A percentile compares a stretch with the other conserved stretches of the same genome.
Evolutionary conservation across 2,797 vertebrate species (phyloP).

Genomic region (Centropyge bicolor): DNA sequence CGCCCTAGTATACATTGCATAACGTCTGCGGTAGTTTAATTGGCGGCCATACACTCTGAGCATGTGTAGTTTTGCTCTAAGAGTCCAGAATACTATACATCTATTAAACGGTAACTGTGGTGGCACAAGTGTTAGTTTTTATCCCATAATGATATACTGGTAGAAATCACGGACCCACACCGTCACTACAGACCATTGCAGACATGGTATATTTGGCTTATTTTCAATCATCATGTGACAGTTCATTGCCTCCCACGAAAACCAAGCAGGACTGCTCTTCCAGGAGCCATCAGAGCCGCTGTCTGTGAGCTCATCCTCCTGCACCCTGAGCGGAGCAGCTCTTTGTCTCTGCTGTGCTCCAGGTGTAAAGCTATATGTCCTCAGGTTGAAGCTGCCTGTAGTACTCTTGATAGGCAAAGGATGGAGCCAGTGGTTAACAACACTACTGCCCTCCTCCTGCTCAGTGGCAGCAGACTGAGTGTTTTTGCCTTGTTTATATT

Average conservation of each 20-base stretch:
- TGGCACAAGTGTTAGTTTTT: neutral
- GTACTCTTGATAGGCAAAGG: constrained; percentile 63
- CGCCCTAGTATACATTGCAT: constrained; percentile 74
- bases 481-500: neutral
- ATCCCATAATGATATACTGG: neutral
- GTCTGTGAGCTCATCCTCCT: neutral
- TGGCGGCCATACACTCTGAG: constrained; percentile 59
- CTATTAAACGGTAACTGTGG: neutral
- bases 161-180: constrained; percentile 9
- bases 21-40: constrained; percentile 75
- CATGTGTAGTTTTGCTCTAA: constrained; percentile 50
- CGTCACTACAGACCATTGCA: constrained; percentile 31
- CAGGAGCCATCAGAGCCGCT: neutral
- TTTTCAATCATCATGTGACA: constrained; percentile 51
- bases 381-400: constrained; percentile 66
- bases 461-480: neutral
- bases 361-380: constrained; percentile 66
- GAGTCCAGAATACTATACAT: neutral
- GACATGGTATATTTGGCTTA: constrained; percentile 35
- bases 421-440: constrained; percentile 73
- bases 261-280: constrained; percentile 5
- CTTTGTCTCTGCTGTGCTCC: constrained; percentile 55
- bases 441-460: constrained; percentile 7
- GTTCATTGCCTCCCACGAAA: constrained; percentile 28
- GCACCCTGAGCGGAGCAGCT: constrained; percentile 25